Percentiles rank a stretch among this genome's conserved stretches.
Evolutionary conservation across 2,888 invertebrate genomes (phyloP).

Genomic region (Torymus auratus): DNA sequence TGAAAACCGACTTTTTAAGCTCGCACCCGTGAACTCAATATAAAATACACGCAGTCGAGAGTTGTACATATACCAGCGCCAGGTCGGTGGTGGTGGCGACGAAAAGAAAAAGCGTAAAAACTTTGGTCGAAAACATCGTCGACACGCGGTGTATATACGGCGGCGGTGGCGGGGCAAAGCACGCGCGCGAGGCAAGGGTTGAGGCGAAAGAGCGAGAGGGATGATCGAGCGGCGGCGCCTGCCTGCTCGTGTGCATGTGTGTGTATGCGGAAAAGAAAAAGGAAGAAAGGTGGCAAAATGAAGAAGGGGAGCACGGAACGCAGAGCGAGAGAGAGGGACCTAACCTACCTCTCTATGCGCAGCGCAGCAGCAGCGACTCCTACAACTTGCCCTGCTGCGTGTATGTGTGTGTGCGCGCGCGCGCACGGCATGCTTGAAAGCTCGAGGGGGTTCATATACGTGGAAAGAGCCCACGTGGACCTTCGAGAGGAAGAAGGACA

Average conservation of each 20-base stretch:
- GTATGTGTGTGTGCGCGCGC: background rate
- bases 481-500: conserved; percentile 71
- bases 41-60: conserved; percentile 8
- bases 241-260: conserved; percentile 61
- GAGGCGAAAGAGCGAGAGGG: conserved; percentile 57
- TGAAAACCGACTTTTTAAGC: conserved; percentile 41
- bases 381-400: conserved; percentile 67
- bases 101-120: conserved; percentile 59
- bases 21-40: conserved; percentile 33
- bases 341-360: conserved; percentile 64
- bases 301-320: conserved; percentile 65
- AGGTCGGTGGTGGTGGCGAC: background rate
- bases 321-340: conserved; percentile 62
- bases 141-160: conserved; percentile 2
- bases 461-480: conserved; percentile 71
- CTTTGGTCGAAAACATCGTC: conserved; percentile 54
- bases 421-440: conserved; percentile 40
- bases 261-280: conserved; percentile 61
- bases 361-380: conserved; percentile 64
- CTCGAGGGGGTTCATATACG: conserved; percentile 61
- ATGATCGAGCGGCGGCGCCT: conserved; percentile 49
- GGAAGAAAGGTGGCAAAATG: conserved; percentile 62
- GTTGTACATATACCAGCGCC: background rate
- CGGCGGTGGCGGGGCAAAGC: background rate
- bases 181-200: conserved; percentile 45